Base-by-base conservation (phyloP, 2,797 vertebrate genomes). In the Rhinophrynus dorsalis region DNA sequence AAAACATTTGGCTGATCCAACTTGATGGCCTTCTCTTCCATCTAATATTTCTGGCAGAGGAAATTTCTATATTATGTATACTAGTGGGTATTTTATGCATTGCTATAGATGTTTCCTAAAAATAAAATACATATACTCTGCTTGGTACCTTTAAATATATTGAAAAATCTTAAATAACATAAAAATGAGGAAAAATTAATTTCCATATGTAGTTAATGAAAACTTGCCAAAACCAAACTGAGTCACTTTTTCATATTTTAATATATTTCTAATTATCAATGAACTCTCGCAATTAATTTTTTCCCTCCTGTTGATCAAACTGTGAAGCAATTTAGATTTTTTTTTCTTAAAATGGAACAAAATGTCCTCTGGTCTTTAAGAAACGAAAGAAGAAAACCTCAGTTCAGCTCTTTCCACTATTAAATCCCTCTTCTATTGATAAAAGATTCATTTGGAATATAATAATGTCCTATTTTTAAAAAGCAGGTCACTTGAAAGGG, bases 201-300 rank as follows among this genome's bases (percentile, higher is more conserved):
- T 48, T 21, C 3, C 3, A 10, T 23, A 40, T 13, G 33, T 37
- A 9, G 2, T 5, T 35, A 58, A 29, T 68, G 42, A 68, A 60
- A 40, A 21, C 37, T 42, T 52, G 37, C 48, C 26, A 29, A 37
- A 48, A 17, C 9, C 7, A 10, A 26, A 21, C 58, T 47, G 42
- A 13, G 59, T 17, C 26, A 18, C 33, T 37, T 44, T 62, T 55
- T 20, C 9, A 23, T 37, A n/a, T 50, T 63, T 71, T 64, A 63
- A 71, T 64, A 71, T 56, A 64, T 48, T 64, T 71, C 32, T 64
- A 71, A 71, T 72, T 65, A 62, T 38, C 59, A 29, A n/a, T 56
- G 21, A 50, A 48, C 15, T 24, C 2, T 20, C 40, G 51, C 23
- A 72, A 64, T 64, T 71, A 50, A 56, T 50, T 56, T 55, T 56